phyloP scores from a whole-genome alignment of 1,140 invertebrate genomes.

The Leptestheria dahalacensis region DNA sequence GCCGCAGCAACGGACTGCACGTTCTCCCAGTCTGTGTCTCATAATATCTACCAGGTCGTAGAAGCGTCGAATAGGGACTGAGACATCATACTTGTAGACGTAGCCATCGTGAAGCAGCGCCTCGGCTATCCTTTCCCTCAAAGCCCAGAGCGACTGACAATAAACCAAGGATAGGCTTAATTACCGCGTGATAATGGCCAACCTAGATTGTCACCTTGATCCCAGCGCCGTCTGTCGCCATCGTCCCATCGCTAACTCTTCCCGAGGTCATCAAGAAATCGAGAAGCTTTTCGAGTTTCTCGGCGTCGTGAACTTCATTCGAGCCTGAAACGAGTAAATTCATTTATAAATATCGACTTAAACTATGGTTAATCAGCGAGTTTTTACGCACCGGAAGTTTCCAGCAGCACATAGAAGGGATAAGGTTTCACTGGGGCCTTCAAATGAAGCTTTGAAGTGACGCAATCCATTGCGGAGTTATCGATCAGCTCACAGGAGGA shows the following conservation, averaged over 20 bases:
- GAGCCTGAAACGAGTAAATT: slow-evolving; percentile 30
- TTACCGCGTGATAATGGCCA: background rate
- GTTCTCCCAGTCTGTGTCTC: slow-evolving; percentile 41
- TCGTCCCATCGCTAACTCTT: slow-evolving; percentile 63
- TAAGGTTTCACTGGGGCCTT: slow-evolving; percentile 43
- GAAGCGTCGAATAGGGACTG: slow-evolving; percentile 65
- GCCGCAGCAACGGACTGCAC: slow-evolving; percentile 50
- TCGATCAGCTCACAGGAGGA: slow-evolving; percentile 92
- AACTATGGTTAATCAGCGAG: background rate
- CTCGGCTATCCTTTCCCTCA: slow-evolving; percentile 71
- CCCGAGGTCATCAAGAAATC: slow-evolving; percentile 50
- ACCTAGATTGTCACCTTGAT: slow-evolving; percentile 42
- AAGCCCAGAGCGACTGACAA: slow-evolving; percentile 57
- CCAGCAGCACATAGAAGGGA: slow-evolving; percentile 81
- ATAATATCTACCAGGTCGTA: slow-evolving; percentile 66
- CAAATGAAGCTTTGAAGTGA: slow-evolving; percentile 43
- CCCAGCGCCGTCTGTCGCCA: slow-evolving; percentile 59
- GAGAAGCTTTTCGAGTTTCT: slow-evolving; percentile 68
- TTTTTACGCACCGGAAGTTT: slow-evolving; percentile 52
- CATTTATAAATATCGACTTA: background rate
- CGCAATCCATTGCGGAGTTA: slow-evolving; percentile 41
- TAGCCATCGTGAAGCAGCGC: slow-evolving; percentile 69
- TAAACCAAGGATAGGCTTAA: slow-evolving; percentile 8
- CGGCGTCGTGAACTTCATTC: slow-evolving; percentile 61
- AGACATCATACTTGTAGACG: slow-evolving; percentile 92